Evolutionary conservation across 2,888 invertebrate genomes (phyloP).

Genomic region (Oxyscelio sp.): DNA sequence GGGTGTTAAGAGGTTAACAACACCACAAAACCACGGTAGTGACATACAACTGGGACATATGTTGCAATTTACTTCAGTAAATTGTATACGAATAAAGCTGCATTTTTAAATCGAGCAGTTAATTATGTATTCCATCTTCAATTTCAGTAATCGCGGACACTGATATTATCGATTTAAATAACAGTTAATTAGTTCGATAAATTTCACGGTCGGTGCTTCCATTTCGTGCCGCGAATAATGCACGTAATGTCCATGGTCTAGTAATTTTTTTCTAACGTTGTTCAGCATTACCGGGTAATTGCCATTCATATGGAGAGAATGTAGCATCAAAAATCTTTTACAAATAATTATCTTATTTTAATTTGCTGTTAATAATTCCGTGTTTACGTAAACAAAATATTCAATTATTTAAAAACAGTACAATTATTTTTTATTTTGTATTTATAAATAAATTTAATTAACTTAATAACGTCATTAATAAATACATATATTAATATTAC

Average conservation of each 20-base stretch:
- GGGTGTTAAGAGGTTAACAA: conserved; percentile 70
- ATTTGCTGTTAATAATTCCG: too few species aligned
- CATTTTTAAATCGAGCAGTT: conserved; percentile 46
- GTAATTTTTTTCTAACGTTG: neutral
- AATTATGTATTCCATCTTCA: conserved; percentile 54
- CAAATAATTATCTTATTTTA: too few species aligned
- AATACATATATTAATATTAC: too few species aligned
- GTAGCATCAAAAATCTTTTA: too few species aligned
- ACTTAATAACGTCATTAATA: too few species aligned
- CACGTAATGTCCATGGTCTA: neutral
- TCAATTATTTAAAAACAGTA: too few species aligned
- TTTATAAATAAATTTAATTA: too few species aligned
- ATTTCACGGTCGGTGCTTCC: conserved; percentile 20
- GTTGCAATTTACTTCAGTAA: conserved; percentile 46
- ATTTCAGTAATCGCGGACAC: conserved; percentile 16
- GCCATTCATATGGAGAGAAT: neutral
- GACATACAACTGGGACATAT: conserved; percentile 53
- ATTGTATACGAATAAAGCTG: conserved; percentile 15
- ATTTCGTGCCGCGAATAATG: conserved; percentile 20
- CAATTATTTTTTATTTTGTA: too few species aligned
- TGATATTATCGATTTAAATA: conserved; percentile 32
- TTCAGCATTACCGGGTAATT: neutral
- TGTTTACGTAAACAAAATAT: too few species aligned
- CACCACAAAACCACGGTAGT: conserved; percentile 59
- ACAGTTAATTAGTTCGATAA: conserved; percentile 42